These are phyloP conservation scores for Cosmopolites sordidus DNA, from an alignment of 2,888 invertebrate species.

Conservation along the genomic window DNA sequence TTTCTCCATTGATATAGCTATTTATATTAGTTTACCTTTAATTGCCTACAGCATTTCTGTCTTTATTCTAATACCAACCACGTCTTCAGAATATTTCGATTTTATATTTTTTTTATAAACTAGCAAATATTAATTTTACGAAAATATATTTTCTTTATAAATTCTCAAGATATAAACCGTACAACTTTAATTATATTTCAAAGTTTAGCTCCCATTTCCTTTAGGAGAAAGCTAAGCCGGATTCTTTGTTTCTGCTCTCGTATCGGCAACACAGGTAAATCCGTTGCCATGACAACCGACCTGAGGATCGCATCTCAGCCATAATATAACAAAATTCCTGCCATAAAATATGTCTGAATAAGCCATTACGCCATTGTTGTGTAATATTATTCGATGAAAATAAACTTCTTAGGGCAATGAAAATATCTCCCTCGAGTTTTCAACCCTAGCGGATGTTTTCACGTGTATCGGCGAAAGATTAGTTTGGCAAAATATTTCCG, in stretches of 20 bases:
- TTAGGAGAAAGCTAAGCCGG: background rate
- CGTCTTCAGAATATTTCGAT: no score
- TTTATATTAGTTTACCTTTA: no score
- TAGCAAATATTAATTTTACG: no score
- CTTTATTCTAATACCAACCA: no score
- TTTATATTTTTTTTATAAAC: no score
- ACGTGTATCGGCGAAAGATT: constrained; percentile 12
- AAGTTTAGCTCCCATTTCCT: no score
- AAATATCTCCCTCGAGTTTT: constrained; percentile 18
- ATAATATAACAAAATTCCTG: constrained; percentile 23
- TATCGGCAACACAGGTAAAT: constrained; percentile 1
- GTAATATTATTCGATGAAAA: constrained; percentile 28
- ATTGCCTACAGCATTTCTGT: no score
- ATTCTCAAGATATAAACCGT: background rate
- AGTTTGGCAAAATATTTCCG: constrained; percentile 6
- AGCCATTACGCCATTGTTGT: constrained; percentile 24
- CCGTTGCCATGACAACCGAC: constrained; percentile 5
- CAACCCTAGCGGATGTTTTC: constrained; percentile 13
- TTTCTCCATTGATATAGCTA: no score
- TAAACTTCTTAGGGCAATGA: constrained; percentile 23
- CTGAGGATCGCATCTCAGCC: constrained; percentile 14
- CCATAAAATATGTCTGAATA: constrained; percentile 24
- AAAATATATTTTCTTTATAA: no score
- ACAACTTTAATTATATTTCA: background rate
- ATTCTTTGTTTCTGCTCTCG: constrained; percentile 1